Percentiles rank a stretch among this genome's conserved stretches.
Conservation (phyloP, 1,140 invertebrate species). For the Maconellicoccus hirsutus region DNA sequence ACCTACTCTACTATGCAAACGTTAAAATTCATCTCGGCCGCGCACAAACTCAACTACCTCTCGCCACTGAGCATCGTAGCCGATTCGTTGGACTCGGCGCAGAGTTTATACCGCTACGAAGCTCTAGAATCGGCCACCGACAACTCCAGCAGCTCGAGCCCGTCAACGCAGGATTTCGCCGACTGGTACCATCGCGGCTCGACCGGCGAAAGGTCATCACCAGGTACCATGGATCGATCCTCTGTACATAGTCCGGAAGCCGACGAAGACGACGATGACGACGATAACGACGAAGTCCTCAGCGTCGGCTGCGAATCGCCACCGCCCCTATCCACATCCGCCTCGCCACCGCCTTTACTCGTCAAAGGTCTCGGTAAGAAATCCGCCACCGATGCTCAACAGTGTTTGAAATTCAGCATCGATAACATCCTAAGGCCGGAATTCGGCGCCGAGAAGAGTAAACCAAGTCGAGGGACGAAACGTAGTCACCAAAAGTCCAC, state of each 20-base stretch:
- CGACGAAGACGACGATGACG: conserved; percentile 12
- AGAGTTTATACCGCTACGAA: background rate
- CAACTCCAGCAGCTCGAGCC: conserved; percentile 3
- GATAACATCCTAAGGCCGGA: conserved; percentile 49
- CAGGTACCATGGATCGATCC: background rate
- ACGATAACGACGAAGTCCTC: conserved; percentile 26
- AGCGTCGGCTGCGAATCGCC: conserved; percentile 27
- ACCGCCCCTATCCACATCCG: background rate
- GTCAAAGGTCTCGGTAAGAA: conserved; percentile 12
- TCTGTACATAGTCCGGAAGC: background rate
- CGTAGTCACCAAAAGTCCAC: conserved; percentile 29
- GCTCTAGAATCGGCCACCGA: background rate
- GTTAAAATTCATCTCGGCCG: background rate
- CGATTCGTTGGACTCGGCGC: background rate
- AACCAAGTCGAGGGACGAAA: conserved; percentile 24
- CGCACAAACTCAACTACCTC: background rate
- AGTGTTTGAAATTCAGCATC: conserved; percentile 42
- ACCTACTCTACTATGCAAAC: background rate
- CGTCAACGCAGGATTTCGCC: background rate
- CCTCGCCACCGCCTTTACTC: conserved; percentile 21
- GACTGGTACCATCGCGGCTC: background rate
- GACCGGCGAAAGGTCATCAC: background rate
- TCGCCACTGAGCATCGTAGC: background rate
- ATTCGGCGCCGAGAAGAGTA: conserved; percentile 38
- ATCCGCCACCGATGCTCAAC: background rate